phyloP scores from a whole-genome alignment of 1,140 invertebrate species.

The Daktulosphaira vitifoliae region DNA sequence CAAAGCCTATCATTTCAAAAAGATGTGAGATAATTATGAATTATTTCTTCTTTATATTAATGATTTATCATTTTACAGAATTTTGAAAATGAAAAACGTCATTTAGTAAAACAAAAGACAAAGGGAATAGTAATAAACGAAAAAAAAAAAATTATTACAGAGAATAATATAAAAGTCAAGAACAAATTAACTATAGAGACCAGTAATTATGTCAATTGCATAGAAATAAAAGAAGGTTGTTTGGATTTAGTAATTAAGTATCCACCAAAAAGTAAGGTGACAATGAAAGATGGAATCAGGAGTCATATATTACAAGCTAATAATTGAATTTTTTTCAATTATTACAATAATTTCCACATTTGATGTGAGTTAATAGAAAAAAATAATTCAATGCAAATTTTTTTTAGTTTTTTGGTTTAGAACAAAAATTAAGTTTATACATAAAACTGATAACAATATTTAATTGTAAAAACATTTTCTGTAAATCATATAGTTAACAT shows the following conservation, averaged over 20 bases:
- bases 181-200: constrained; percentile 17
- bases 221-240: constrained; percentile 12
- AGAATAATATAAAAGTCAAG: constrained; percentile 7
- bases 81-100: background rate
- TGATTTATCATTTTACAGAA: background rate
- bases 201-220: constrained; percentile 12
- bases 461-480: too few species aligned
- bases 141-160: background rate
- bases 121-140: background rate
- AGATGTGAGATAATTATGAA: background rate
- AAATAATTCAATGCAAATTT: too few species aligned
- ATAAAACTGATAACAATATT: too few species aligned
- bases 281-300: background rate
- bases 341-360: too few species aligned
- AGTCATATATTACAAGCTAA: background rate
- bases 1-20: constrained; percentile 6
- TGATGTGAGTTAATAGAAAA: too few species aligned
- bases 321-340: too few species aligned
- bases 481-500: too few species aligned
- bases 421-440: too few species aligned
- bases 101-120: background rate
- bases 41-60: background rate
- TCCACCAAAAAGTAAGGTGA: background rate
- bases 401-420: too few species aligned
- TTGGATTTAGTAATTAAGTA: constrained; percentile 12